Base-by-base conservation (phyloP, 2,113 vertebrate genomes). In the Chunga burmeisteri region DNA sequence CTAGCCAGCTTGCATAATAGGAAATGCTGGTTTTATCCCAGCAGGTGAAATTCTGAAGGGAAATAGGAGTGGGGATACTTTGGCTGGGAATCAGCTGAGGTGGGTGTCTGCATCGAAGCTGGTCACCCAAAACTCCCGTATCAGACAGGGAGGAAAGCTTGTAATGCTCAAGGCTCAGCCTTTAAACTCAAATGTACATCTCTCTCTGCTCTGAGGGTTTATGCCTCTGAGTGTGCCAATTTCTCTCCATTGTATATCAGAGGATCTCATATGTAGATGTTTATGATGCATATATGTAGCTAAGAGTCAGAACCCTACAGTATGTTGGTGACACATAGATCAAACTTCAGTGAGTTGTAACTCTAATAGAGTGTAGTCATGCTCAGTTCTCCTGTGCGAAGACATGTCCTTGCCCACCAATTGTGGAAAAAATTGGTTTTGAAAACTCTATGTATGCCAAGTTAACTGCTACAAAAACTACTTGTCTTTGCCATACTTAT, bases 171-270 rank as follows among this genome's bases (percentile, higher is more conserved):
- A 7, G 36, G 23, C 5, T 49, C 46, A 92, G 52, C 26, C 16
- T 90, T 70, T 92, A 66, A 70, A 88, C 25, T 70, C 34, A 47
- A 38, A n/a, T 22, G 18, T n/a, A 46, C 5, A 0, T 79, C 19
- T 72, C 22, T 12, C 9, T 38, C n/a, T 86, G 25, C 15, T 77
- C n/a, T 42, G 58, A 38, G 49, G 29, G 40, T 83, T 77, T 72
- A 26, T 56, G 18, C 29, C 44, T n/a, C 72, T 30, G 16, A 46
- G 7, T 23, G 5, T 42, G 38, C 15, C 0, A 0, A 7, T 82
- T 79, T 53, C 25, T n/a, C 21, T 86, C 6, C 22, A 8, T 1
- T 6, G 8, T 27, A 4, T 27, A 29, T 62, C 50, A 71, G 29
- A 40, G 21, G 6, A 71, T 63, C 42, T 79, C 88, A 88, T 42